Evolutionary conservation across 2,113 vertebrate species (phyloP).

Genomic region (Caretta caretta): DNA sequence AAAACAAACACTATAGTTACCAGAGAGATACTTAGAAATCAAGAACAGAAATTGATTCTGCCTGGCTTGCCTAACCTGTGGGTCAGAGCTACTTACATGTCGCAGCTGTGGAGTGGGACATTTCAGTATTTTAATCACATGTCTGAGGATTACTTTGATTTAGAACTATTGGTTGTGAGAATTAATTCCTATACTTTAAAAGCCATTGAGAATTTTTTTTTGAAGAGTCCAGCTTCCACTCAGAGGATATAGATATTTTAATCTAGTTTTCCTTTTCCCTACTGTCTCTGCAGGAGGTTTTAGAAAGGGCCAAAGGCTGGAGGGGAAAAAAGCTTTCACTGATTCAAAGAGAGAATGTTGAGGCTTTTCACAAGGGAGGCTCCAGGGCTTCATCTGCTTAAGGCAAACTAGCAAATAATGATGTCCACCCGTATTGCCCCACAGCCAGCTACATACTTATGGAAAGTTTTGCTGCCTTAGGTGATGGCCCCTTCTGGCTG

Average conservation of each 20-base stretch:
- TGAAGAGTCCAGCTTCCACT: background rate
- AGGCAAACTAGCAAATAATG: background rate
- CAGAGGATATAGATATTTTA: background rate
- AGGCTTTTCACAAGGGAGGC: background rate
- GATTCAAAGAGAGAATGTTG: background rate
- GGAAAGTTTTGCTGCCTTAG: background rate
- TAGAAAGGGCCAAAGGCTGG: background rate
- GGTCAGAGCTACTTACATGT: background rate
- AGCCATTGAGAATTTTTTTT: background rate
- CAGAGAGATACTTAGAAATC: background rate
- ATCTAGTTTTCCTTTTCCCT: background rate
- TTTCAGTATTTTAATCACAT: background rate
- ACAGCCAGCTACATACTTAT: background rate
- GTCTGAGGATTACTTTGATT: background rate
- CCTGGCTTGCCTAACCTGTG: background rate
- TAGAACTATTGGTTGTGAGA: background rate
- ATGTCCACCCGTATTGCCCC: background rate
- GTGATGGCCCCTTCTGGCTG: background rate
- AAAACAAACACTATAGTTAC: background rate
- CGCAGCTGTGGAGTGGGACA: background rate
- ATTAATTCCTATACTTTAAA: background rate
- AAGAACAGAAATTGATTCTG: background rate
- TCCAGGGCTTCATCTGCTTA: background rate
- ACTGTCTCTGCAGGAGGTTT: background rate
- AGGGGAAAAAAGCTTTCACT: background rate